Evolutionary conservation across 2,113 vertebrate genomes (phyloP).

Genomic region (Amphiprion percula): DNA sequence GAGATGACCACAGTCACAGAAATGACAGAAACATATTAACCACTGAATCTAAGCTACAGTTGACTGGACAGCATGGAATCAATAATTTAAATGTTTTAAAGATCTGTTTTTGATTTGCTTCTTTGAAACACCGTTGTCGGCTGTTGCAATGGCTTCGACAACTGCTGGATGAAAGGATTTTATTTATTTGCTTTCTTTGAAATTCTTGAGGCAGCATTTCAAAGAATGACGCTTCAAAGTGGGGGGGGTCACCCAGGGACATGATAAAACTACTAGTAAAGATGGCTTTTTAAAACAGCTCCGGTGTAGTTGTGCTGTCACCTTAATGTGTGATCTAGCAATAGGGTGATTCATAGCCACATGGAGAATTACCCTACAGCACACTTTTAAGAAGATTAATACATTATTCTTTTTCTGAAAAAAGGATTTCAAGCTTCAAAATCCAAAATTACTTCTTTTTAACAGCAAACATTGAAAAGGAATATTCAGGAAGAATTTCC

Average conservation of each 20-base stretch:
- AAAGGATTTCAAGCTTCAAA: conserved; percentile 31
- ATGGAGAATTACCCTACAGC: conserved; percentile 8
- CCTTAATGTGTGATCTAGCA: conserved; percentile 50
- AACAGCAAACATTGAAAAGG: conserved; percentile 3
- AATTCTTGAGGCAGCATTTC: conserved; percentile 30
- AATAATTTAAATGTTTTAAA: not conserved
- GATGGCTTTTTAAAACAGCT: conserved; percentile 18
- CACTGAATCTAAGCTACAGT: not conserved
- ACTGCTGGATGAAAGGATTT: conserved; percentile 10
- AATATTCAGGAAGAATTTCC: not conserved
- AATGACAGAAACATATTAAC: not conserved
- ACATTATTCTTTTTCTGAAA: conserved; percentile 25
- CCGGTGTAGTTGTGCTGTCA: conserved; percentile 21
- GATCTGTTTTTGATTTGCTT: not conserved
- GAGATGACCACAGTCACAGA: not conserved
- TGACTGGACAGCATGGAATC: not conserved
- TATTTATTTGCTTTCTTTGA: not conserved
- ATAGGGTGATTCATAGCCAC: conserved; percentile 3
- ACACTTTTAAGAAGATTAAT: conserved; percentile 24
- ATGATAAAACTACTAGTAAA: not conserved
- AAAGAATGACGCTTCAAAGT: conserved; percentile 39
- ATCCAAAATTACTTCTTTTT: conserved; percentile 12
- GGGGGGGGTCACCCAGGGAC: conserved; percentile 1
- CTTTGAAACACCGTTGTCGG: not conserved
- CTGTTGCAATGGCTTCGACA: not conserved